Percentiles rank a stretch among this genome's conserved stretches.
Conservation (phyloP, 2,888 invertebrate genomes). For the Hermaeophaga mercurialis region DNA sequence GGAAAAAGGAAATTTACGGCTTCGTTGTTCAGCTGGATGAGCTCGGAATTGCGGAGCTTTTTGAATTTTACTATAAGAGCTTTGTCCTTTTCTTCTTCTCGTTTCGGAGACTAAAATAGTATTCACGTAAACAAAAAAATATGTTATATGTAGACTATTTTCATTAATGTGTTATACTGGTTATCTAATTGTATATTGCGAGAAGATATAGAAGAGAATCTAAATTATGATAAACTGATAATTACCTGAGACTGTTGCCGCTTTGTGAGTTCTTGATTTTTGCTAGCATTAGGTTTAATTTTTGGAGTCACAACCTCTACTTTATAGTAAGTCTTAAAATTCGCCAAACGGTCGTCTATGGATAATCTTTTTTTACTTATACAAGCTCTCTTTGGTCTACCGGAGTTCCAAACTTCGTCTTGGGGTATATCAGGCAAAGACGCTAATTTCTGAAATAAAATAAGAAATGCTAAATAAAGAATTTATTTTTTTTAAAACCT, state of each 20-base stretch:
- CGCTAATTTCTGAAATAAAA: constrained; percentile 45
- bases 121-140: neutral
- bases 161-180: too few relatives aligned
- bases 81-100: constrained; percentile 46
- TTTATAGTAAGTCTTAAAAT: constrained; percentile 66
- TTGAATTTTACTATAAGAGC: constrained; percentile 70
- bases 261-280: constrained; percentile 37
- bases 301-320: constrained; percentile 74
- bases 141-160: too few relatives aligned
- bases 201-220: too few relatives aligned
- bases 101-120: constrained; percentile 29
- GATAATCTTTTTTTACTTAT: constrained; percentile 53
- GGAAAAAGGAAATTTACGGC: constrained; percentile 89
- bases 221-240: neutral
- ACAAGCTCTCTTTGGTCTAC: constrained; percentile 51
- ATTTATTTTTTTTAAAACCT: neutral
- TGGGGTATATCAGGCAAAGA: constrained; percentile 27
- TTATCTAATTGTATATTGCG: too few relatives aligned
- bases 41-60: constrained; percentile 74
- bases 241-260: constrained; percentile 28
- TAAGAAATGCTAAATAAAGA: constrained; percentile 5
- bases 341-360: constrained; percentile 62
- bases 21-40: constrained; percentile 79
- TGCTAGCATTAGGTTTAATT: constrained; percentile 62
- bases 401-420: constrained; percentile 52